phyloP scores from a whole-genome alignment of 2,113 vertebrate genomes.

The Elanus axillaris region DNA sequence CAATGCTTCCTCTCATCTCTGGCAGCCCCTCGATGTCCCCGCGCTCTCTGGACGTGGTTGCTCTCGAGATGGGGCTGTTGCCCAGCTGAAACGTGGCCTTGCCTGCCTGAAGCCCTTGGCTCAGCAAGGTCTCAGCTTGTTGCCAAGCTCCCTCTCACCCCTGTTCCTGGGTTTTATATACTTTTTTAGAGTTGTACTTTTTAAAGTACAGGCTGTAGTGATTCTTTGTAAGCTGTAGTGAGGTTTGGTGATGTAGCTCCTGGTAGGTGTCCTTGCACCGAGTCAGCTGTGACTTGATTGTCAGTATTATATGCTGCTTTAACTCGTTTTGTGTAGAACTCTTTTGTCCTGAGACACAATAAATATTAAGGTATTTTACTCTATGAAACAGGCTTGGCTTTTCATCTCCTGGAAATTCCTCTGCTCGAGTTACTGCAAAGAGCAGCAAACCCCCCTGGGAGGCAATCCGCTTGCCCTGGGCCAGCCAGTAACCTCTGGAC shows the following conservation, averaged over 20 bases:
- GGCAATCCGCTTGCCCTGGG: background rate
- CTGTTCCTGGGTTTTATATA: conserved; percentile 34
- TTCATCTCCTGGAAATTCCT: background rate
- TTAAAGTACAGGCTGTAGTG: background rate
- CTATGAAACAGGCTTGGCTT: background rate
- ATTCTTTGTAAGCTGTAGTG: conserved; percentile 34
- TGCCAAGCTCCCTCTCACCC: background rate
- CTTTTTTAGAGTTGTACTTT: conserved; percentile 45
- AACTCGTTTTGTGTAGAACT: conserved; percentile 45
- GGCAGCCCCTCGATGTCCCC: background rate
- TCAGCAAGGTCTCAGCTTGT: background rate
- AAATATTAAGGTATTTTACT: conserved; percentile 63
- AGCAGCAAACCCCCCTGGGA: background rate
- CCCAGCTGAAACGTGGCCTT: background rate
- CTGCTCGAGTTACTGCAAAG: background rate
- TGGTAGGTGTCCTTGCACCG: conserved; percentile 24
- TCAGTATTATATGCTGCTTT: conserved; percentile 68
- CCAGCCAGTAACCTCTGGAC: background rate
- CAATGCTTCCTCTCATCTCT: background rate
- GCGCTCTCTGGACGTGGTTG: rapidly evolving
- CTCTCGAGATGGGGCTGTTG: background rate
- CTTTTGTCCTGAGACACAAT: conserved; percentile 53
- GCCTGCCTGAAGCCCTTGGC: background rate
- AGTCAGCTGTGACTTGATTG: conserved; percentile 43
- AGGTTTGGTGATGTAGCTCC: conserved; percentile 32